These are phyloP conservation scores for Corythoichthys intestinalis DNA, from an alignment of 2,113 vertebrate genomes.

Conservation along the genomic window DNA sequence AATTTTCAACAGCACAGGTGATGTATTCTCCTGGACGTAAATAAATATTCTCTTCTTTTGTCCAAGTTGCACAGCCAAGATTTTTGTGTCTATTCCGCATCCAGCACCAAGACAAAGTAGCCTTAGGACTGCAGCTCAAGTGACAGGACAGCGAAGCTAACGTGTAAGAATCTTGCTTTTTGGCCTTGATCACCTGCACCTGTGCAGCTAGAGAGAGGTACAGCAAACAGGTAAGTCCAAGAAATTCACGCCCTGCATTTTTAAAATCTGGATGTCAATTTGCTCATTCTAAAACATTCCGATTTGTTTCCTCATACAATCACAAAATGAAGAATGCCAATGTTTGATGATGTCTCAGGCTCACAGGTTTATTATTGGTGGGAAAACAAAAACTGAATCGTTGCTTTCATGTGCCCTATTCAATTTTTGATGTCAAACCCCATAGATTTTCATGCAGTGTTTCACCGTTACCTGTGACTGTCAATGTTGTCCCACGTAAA, in stretches of 20 bases:
- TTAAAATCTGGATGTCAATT: too few relatives aligned
- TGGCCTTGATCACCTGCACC: background rate
- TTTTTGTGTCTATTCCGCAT: fast-evolving
- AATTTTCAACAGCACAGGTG: background rate
- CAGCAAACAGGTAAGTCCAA: background rate
- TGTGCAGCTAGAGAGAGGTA: background rate
- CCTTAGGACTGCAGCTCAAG: background rate
- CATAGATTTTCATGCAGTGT: background rate
- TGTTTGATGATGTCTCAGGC: too few relatives aligned
- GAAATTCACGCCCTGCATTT: too few relatives aligned
- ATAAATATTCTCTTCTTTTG: fast-evolving
- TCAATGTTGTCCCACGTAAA: conserved; percentile 6
- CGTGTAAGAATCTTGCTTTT: too few relatives aligned
- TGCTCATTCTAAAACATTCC: background rate
- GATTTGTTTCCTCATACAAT: too few relatives aligned
- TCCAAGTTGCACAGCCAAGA: fast-evolving
- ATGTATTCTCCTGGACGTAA: background rate
- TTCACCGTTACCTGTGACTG: conserved; percentile 6
- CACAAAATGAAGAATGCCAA: too few relatives aligned
- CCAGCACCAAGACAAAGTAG: background rate
- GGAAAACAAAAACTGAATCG: background rate
- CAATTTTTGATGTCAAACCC: background rate
- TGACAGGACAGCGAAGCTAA: background rate
- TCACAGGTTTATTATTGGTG: background rate
- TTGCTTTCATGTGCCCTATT: background rate